These are phyloP conservation scores for Hipposideros armiger DNA, from an alignment of 2,113 vertebrate species.

Conservation along the genomic window DNA sequence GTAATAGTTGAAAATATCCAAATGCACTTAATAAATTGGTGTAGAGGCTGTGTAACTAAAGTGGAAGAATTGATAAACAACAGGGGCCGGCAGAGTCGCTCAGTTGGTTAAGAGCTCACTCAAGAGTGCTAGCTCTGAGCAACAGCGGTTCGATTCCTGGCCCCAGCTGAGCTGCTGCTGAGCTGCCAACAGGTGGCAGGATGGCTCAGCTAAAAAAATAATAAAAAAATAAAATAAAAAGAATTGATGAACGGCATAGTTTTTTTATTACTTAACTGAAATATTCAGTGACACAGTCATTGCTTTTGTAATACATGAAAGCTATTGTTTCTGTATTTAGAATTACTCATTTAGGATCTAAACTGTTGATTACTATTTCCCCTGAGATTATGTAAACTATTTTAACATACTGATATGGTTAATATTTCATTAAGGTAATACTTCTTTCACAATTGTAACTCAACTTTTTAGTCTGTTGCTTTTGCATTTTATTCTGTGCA, in stretches of 20 bases:
- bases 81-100: too few relatives aligned
- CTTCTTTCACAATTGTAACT: slow-evolving; percentile 48
- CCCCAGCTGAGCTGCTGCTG: too few relatives aligned
- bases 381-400: slow-evolving; percentile 30
- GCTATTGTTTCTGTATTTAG: slow-evolving; percentile 58
- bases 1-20: slow-evolving; percentile 42
- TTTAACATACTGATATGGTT: slow-evolving; percentile 58
- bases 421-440: slow-evolving; percentile 74
- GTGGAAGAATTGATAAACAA: slow-evolving; percentile 52
- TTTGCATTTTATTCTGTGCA: slow-evolving; percentile 33
- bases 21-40: slow-evolving; percentile 43
- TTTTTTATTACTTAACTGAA: slow-evolving; percentile 67
- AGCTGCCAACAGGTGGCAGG: too few relatives aligned
- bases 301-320: slow-evolving; percentile 54
- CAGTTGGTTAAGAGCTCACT: too few relatives aligned
- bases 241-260: background rate
- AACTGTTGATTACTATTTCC: slow-evolving; percentile 71
- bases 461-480: slow-evolving; percentile 18
- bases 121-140: too few relatives aligned
- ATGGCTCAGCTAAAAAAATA: too few relatives aligned
- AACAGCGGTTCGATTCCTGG: too few relatives aligned
- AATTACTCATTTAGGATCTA: slow-evolving; percentile 11
- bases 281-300: slow-evolving; percentile 46
- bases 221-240: too few relatives aligned
- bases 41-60: slow-evolving; percentile 44